These are phyloP conservation scores for Tethya wilhelma DNA, from an alignment of 37 sponge, comb jelly and placozoan genomes.

Conservation along the genomic window DNA sequence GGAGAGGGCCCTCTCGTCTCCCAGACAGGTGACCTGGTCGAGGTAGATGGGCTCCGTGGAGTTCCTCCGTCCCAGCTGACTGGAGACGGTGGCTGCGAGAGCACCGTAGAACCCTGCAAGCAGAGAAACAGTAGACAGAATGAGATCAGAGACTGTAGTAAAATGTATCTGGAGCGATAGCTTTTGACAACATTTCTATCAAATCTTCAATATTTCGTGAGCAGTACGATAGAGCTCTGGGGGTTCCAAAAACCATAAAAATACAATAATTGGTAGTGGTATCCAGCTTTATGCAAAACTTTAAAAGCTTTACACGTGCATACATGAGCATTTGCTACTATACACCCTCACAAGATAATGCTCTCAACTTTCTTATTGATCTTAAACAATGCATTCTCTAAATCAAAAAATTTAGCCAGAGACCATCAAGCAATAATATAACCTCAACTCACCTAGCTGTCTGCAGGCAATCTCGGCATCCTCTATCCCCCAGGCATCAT, in stretches of 20 bases:
- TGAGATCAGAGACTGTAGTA: background rate
- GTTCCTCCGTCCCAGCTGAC: background rate
- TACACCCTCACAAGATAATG: background rate
- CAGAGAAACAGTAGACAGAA: background rate
- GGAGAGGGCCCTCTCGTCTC: slow-evolving; percentile 54
- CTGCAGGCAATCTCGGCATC: slow-evolving; percentile 64
- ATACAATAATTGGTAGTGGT: too few relatives aligned
- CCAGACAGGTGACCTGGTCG: slow-evolving; percentile 65
- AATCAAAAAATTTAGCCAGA: background rate
- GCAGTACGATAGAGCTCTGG: too few relatives aligned
- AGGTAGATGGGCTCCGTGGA: slow-evolving; percentile 32
- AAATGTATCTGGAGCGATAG: too few relatives aligned
- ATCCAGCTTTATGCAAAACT: too few relatives aligned
- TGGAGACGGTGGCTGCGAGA: slow-evolving; percentile 5
- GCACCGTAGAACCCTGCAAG: slow-evolving; percentile 51
- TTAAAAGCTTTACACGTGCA: too few relatives aligned
- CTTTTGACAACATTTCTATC: too few relatives aligned
- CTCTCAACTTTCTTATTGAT: background rate
- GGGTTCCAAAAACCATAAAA: too few relatives aligned
- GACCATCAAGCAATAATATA: background rate
- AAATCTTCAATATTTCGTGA: too few relatives aligned
- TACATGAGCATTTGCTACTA: too few relatives aligned
- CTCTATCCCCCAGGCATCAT: slow-evolving; percentile 64
- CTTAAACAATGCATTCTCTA: background rate
- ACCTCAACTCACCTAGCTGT: slow-evolving; percentile 43